Conservation (phyloP, 1,140 invertebrate species). For the Mactra quadrangularis region DNA sequence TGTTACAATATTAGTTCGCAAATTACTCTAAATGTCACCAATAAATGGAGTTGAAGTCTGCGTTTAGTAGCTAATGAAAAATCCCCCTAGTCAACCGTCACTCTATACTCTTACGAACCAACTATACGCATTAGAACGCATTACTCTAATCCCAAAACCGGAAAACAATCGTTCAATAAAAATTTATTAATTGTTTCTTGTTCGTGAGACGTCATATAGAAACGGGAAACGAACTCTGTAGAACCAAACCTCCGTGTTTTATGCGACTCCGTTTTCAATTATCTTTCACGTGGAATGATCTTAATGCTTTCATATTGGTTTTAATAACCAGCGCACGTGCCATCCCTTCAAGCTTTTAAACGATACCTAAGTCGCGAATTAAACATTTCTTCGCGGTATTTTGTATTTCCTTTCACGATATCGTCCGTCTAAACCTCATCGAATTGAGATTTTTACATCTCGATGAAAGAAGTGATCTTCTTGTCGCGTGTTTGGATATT, state of each 20-base stretch:
- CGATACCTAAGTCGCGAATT: conserved; percentile 14
- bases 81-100: conserved; percentile 47
- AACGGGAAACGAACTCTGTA: conserved; percentile 48
- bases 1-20: conserved; percentile 46
- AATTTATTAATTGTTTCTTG: conserved; percentile 63
- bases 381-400: conserved; percentile 30
- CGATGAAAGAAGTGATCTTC: conserved; percentile 41
- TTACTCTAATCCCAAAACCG: conserved; percentile 49
- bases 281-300: conserved; percentile 14
- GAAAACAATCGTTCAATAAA: conserved; percentile 59
- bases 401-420: conserved; percentile 42
- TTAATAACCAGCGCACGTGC: conserved; percentile 59
- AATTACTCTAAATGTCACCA: conserved; percentile 57
- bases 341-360: conserved; percentile 2
- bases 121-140: conserved; percentile 55
- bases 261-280: conserved; percentile 62
- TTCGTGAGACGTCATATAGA: conserved; percentile 53
- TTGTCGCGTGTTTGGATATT: conserved; percentile 12
- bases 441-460: conserved; percentile 19
- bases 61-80: conserved; percentile 61
- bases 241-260: conserved; percentile 55
- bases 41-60: conserved; percentile 61
- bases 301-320: conserved; percentile 11
- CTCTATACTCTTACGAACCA: conserved; percentile 6
- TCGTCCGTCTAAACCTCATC: conserved; percentile 27